These are phyloP conservation scores for Lordiphosa stackelbergi DNA, from an alignment of 1,140 invertebrate genomes.

Conservation along the genomic window DNA sequence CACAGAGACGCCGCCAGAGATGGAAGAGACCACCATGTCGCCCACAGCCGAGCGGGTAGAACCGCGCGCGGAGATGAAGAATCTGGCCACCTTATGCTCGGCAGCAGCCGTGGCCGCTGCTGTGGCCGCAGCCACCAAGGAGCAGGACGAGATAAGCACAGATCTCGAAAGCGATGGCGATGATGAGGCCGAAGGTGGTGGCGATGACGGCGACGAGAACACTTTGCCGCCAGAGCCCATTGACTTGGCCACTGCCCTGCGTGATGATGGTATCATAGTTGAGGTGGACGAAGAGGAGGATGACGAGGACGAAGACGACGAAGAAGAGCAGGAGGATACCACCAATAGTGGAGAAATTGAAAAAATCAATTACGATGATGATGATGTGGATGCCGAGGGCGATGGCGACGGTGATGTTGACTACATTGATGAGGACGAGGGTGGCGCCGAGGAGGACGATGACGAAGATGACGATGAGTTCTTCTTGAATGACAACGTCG, in stretches of 20 bases:
- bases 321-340: conserved; percentile 42
- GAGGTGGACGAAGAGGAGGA: conserved; percentile 62
- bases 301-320: conserved; percentile 28
- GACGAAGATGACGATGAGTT: conserved; percentile 55
- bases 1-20: conserved; percentile 73
- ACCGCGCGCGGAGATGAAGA: conserved; percentile 62
- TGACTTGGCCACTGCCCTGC: conserved; percentile 39
- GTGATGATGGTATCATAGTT: conserved; percentile 52
- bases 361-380: conserved; percentile 51
- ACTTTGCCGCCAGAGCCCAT: conserved; percentile 58
- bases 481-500: conserved; percentile 45
- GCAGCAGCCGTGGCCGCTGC: conserved; percentile 69
- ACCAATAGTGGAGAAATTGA: conserved; percentile 59
- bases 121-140: conserved; percentile 39
- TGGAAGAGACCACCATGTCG: conserved; percentile 63
- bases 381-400: conserved; percentile 45
- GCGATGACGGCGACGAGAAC: conserved; percentile 47
- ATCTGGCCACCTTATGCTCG: conserved; percentile 65
- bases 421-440: conserved; percentile 62
- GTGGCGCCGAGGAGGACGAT: conserved; percentile 39
- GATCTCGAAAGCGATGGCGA: conserved; percentile 50
- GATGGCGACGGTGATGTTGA: conserved; percentile 48
- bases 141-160: conserved; percentile 27
- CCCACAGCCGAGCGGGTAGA: conserved; percentile 23
- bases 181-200: conserved; percentile 22